Evolutionary conservation across 2,797 vertebrate genomes (phyloP), one percentile per base, ranked within the genome.

Genomic region (Protosalanx chinensis): DNA sequence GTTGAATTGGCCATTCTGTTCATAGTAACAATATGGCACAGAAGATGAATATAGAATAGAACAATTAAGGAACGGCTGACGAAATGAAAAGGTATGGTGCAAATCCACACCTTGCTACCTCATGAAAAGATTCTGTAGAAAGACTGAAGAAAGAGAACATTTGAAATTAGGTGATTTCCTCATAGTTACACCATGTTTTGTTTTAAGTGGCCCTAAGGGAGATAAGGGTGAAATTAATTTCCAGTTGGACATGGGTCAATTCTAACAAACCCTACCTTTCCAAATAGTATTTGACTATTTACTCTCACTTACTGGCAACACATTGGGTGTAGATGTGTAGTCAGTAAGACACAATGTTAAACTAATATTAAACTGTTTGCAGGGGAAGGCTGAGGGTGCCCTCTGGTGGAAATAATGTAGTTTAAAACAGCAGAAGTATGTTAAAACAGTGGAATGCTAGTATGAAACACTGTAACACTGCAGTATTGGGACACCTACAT

Each of bases 31-130:
- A 78, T 85, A 78, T 85, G 83, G 80, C 85, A 82, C 82, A 73
- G 72, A 81, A 85, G 82, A 88, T 86, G 83, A 85, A 87, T 15
- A 23, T 30, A 57, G 83, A 84, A 76, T 10, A 56, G 30, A 67
- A 64, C 76, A 29, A 4, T 51, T 15, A 56, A 79, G 69, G 67
- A 77, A 77, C 78, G n/a, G 46, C 86, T 85, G 88, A 82, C 87
- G 89, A 86, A 86, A 89, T 91, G 86, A 91, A 90, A 91, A 83
- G 86, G 86, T 85, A 87, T 80, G 81, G 65, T 66, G 67, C 0
- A 82, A 85, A 77, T 68, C 67, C 79, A 71, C 49, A 67, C 13
- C 56, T 23, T 23, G 53, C 58, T 32, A 68, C 67, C 67, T 35
- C 32, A 15, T 58, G 1, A 74, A 71, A 84, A 83, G 81, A 74